Conservation (phyloP, 2,797 vertebrate genomes). For the Argentina silus region DNA sequence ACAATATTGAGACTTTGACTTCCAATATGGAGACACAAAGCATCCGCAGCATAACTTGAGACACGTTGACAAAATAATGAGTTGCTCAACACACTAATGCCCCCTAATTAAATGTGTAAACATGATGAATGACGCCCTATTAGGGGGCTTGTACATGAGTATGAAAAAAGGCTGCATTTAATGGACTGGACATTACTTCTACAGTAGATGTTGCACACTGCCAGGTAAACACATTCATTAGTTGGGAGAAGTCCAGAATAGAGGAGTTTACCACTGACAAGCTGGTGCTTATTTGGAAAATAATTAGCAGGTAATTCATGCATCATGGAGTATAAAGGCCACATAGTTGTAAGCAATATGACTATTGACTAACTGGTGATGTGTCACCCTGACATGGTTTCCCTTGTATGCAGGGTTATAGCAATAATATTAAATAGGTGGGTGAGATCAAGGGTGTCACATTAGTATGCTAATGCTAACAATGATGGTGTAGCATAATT, state of each 20-base stretch:
- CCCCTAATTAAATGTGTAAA: conserved; percentile 12
- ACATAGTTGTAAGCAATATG: not conserved
- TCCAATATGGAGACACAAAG: not conserved
- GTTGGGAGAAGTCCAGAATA: conserved; percentile 32
- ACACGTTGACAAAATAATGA: not conserved
- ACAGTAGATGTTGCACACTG: conserved; percentile 25
- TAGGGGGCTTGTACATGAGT: conserved; percentile 5
- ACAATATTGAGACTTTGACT: not conserved
- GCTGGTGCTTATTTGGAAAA: not conserved
- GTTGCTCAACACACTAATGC: not conserved
- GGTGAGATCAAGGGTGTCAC: too few relatives aligned
- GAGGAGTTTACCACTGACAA: conserved; percentile 4
- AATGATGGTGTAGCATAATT: too few relatives aligned
- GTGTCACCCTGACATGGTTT: not conserved
- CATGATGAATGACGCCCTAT: conserved; percentile 1
- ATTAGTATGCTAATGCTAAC: too few relatives aligned
- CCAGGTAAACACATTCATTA: conserved; percentile 46
- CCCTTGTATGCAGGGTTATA: too few relatives aligned
- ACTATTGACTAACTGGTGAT: not conserved
- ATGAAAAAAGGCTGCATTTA: conserved; percentile 30
- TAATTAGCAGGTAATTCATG: too few relatives aligned
- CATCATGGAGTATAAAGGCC: not conserved
- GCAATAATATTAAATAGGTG: too few relatives aligned
- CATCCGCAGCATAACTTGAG: not conserved
- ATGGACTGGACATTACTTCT: conserved; percentile 49